Base-by-base conservation (phyloP, 2,888 invertebrate species). In the Rhopalosiphum nymphaeae region DNA sequence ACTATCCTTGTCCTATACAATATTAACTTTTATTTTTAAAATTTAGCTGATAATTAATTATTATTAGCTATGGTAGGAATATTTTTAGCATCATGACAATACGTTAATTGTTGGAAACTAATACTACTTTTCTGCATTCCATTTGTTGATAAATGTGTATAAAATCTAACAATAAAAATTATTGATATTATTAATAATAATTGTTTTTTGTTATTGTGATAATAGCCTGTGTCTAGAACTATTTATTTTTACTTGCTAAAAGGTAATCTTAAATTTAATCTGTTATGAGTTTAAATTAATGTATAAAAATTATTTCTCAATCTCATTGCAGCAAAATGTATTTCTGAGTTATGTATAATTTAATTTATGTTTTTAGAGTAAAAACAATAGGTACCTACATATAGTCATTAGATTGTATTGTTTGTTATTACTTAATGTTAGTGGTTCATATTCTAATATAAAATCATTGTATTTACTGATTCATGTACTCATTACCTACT, bases 101-200 rank as follows among this genome's bases (percentile, higher is more conserved):
- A 90, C 85, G 36, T 85, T 57, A 90, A 61, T 89, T 44, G 44
- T 57, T 85, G 89, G 26, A 89, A 85, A 46, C 57, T 84, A 57
- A 85, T 93, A 90, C 84, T 93, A 93, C 56, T 93, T 93, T 93
- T 93, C 93, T 93, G 93, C 93, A 93, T 93, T 93, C 93, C 93
- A 89, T 90, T 93, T 25, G 93, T 93, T 93, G 93, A 93, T 93
- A 89, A 89, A 93, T 93, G 93, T 93, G 89, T 93, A 93, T 93
- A 57, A 57, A 89, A 89, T 84, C 84, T 84, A 85, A 84, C 57
- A 93, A 93, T 93, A 90, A 93, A 93, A 90, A 46, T 85, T 1
- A 90, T 78, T 57, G 44, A 90, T 90, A 89, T 93, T 67, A 93
- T 89, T 46, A 46, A 84, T 53, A 67, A 84, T 57, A 57, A 57